Base-by-base conservation (phyloP, 2,797 vertebrate species). In the Takifugu rubripes region DNA sequence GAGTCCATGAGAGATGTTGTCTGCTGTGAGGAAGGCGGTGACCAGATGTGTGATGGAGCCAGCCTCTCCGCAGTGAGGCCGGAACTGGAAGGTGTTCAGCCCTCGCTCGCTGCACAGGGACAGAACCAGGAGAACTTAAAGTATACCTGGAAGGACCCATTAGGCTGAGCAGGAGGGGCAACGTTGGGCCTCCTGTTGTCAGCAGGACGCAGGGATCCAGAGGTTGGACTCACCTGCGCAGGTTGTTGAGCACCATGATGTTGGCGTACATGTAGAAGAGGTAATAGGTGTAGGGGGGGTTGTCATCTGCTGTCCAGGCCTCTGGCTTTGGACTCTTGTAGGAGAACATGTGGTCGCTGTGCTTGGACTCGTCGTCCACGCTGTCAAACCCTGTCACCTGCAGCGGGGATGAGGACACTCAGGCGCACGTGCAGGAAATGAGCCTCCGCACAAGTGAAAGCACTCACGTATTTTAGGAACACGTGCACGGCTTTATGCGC, bases 201-300 rank as follows among this genome's bases (percentile, higher is more conserved):
- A 33, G 21, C 21, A 21, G 21, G 21, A 21, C 11, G 12, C 36
- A 14, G 12, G 36, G 5, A 3, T 40, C 1, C 12, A 14, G 2
- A 14, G 0, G 36, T 10, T 12, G 46, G 58, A 81, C 84, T 73
- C 85, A 95, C 96, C 89, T 97, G 84, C 96, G 92, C 65, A 98
- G 91, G 84, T 97, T 97, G 90, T 98, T 99, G 57, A 98, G 93
- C 81, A 99, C 90, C 95, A 98, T 98, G 85, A 98, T 93, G 91
- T 98, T 99, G 83, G 93, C 92, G 0, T 98, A 99, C 97, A 98
- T 98, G 58, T 97, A 94, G 82, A 96, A 99, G 65, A 99, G 87
- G 81, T 99, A 99, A 84, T 98, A 99, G 61, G 92, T 98, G 68
- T 99, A 99, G 0, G 96, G 96, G 0, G 97, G 96, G 86, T 99